These are phyloP conservation scores for Platysternon megacephalum DNA, from an alignment of 2,113 vertebrate genomes.

Conservation along the genomic window DNA sequence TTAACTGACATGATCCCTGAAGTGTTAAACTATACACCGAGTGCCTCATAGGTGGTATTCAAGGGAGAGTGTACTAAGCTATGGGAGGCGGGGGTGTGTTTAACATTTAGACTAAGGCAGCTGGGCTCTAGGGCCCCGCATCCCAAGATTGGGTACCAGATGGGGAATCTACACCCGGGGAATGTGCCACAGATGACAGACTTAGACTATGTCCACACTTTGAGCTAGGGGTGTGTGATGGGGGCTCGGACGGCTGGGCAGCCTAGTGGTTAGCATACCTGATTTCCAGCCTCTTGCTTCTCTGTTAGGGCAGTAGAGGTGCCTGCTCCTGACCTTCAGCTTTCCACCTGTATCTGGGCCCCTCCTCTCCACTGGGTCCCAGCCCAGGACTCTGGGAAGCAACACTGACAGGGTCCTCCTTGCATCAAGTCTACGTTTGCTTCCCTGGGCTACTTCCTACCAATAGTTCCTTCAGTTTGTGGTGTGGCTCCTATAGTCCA, in stretches of 20 bases:
- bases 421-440: too few relatives aligned
- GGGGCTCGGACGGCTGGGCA: background rate
- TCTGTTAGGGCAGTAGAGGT: too few relatives aligned
- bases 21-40: background rate
- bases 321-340: too few relatives aligned
- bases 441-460: too few relatives aligned
- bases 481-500: too few relatives aligned
- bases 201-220: background rate
- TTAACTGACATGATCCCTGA: background rate
- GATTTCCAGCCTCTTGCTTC: background rate
- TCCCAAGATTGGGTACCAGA: background rate
- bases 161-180: background rate
- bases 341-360: too few relatives aligned
- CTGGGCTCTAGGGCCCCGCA: background rate
- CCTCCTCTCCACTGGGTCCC: too few relatives aligned
- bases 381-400: too few relatives aligned
- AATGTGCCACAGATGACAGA: fast-evolving
- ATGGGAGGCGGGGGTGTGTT: too few relatives aligned
- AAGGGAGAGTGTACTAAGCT: background rate
- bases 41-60: background rate
- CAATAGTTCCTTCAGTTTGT: too few relatives aligned
- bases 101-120: background rate
- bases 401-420: too few relatives aligned
- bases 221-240: too few relatives aligned
- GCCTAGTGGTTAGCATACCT: background rate